Evolutionary conservation across 2,113 vertebrate species (phyloP), one percentile per base, ranked within the genome.

Genomic region (Tragelaphus strepsiceros): DNA sequence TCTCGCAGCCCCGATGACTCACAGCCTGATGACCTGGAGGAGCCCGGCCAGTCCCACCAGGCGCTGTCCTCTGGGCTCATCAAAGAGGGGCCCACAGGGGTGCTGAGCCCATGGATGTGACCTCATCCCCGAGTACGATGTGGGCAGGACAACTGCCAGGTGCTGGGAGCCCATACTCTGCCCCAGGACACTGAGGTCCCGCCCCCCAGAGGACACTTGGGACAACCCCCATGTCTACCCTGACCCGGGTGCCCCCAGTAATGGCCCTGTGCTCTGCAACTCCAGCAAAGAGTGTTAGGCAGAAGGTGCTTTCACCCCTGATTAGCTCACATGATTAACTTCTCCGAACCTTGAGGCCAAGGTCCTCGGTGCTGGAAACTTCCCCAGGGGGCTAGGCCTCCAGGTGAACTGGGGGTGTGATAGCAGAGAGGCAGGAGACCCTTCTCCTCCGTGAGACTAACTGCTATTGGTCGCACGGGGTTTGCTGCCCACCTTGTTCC

Each of bases 191-290:
- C 22, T 0, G 13, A 46, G 24, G 4, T 71, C 35, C 1, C 61
- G 0, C 7, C 43, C 12, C 46, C 35, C 11, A 2, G 10, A 9
- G 53, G 43, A 5, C 8, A 11, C 24, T 12, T 19, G 15, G 49
- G 12, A 11, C 0, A 5, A 2, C 10, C 14, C 3, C 16, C 1
- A 0, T 1, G 2, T 62, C 32, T 3, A 1, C 1, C 8, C 17
- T 21, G 32, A 1, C 3, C 30, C 0, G 26, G 51, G 24, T 1
- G 32, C 74, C 28, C 43, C 21, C 6, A 13, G 0, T 0, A 17
- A 54, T 3, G 3, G 1, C 6, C 1, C 6, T 12, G 74, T 10
- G 4, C 7, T 56, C 61, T 14, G 39, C 2, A 32, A 51, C 32
- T 35, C 61, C 4, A 10, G 53, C 24, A 22, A 17, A 10, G 26